phyloP scores from a whole-genome alignment of 1,140 invertebrate species.

The Solen grandis region DNA sequence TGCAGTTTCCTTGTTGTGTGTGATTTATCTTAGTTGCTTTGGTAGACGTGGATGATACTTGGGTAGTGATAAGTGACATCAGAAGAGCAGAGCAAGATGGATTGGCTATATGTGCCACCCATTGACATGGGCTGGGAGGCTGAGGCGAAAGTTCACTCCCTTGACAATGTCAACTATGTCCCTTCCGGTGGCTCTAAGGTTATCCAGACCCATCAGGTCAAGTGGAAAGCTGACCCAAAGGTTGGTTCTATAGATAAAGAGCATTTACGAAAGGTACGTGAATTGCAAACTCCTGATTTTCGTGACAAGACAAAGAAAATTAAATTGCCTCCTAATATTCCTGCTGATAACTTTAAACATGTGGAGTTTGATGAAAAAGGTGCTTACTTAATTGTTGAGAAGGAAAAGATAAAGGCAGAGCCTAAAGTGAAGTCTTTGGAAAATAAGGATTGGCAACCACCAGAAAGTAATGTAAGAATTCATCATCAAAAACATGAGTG shows the following conservation, averaged over 20 bases:
- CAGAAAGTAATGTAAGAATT: slow-evolving; percentile 69
- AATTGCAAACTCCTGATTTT: slow-evolving; percentile 41
- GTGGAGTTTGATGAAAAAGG: slow-evolving; percentile 53
- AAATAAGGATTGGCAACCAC: slow-evolving; percentile 67
- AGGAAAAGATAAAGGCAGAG: slow-evolving; percentile 83
- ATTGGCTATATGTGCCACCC: slow-evolving; percentile 33
- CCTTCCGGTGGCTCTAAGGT: slow-evolving; percentile 57
- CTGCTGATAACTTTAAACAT: slow-evolving; percentile 51
- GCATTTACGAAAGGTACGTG: slow-evolving; percentile 30
- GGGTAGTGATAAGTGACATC: too few relatives aligned
- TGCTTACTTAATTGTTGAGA: slow-evolving; percentile 51
- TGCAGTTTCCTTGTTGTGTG: too few relatives aligned
- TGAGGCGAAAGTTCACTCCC: slow-evolving; percentile 66
- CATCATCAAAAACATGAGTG: slow-evolving; percentile 50
- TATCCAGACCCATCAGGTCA: slow-evolving; percentile 54
- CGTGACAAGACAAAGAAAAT: slow-evolving; percentile 44
- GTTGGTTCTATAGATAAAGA: slow-evolving; percentile 70
- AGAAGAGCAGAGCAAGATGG: too few relatives aligned
- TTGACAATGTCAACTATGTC: slow-evolving; percentile 69
- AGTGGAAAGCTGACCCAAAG: slow-evolving; percentile 73
- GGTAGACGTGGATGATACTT: too few relatives aligned
- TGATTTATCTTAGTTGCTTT: too few relatives aligned
- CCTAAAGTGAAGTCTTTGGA: slow-evolving; percentile 74
- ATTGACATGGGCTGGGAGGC: slow-evolving; percentile 64
- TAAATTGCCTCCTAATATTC: slow-evolving; percentile 34